Conservation (phyloP, 2,888 invertebrate genomes). For the Acholoe squamosa region DNA sequence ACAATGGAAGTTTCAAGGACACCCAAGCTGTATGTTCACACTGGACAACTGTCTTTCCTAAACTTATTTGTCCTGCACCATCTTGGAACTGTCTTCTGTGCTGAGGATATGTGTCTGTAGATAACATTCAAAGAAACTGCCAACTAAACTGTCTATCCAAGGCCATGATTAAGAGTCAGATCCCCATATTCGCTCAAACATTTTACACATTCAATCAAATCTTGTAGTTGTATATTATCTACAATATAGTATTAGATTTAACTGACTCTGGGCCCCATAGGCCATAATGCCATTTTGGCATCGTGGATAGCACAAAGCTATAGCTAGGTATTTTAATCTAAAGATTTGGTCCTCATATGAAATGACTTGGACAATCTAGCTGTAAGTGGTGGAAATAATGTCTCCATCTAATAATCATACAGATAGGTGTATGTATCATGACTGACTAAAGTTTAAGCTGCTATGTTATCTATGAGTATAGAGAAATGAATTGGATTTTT, state of each 20-base stretch:
- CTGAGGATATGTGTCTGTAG: no score
- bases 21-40: no score
- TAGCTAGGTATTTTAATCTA: no score
- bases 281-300: not conserved
- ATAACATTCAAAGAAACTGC: no score
- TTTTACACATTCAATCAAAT: not conserved
- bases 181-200: not conserved
- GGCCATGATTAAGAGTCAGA: not conserved
- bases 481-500: not conserved
- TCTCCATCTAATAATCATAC: not conserved
- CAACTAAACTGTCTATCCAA: no score
- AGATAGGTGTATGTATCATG: not conserved
- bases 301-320: constrained; percentile 17
- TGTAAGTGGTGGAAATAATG: not conserved
- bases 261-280: not conserved
- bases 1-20: no score
- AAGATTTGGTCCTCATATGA: no score
- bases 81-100: no score
- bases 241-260: not conserved
- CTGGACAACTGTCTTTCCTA: no score
- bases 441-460: constrained; percentile 14
- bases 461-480: not conserved
- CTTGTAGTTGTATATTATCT: not conserved
- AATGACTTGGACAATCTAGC: no score
- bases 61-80: no score